Conservation (phyloP, 2,113 vertebrate species). For the Rhinolophus ferrumequinum region DNA sequence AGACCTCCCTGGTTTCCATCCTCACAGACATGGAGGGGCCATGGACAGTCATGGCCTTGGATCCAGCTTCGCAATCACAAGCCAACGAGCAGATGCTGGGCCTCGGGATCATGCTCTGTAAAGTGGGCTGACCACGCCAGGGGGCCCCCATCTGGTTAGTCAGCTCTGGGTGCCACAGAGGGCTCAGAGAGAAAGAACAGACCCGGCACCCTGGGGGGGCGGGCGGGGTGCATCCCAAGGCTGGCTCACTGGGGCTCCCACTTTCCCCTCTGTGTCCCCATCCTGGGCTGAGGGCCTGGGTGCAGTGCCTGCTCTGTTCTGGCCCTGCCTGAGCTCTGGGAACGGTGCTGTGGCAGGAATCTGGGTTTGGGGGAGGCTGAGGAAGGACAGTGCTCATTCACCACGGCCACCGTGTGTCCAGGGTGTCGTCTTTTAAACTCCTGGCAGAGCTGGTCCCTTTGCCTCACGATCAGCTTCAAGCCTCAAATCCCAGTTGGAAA, state of each 20-base stretch:
- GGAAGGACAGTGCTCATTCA: accelerated
- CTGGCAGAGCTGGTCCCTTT: background rate
- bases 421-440: background rate
- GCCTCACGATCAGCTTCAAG: background rate
- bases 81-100: background rate
- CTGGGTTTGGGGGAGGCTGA: background rate
- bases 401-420: accelerated
- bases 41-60: background rate
- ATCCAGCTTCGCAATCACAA: accelerated
- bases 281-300: accelerated
- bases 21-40: accelerated
- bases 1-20: too few relatives aligned
- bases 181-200: background rate
- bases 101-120: background rate
- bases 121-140: background rate
- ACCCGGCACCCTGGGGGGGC: background rate
- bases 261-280: background rate
- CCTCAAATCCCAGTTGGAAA: background rate
- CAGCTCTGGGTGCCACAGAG: background rate
- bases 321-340: background rate
- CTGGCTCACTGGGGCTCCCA: accelerated
- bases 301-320: accelerated
- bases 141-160: too few relatives aligned
- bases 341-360: accelerated
- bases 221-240: background rate